Base-by-base conservation (phyloP, 2,113 vertebrate genomes). In the Microtus montanus region DNA sequence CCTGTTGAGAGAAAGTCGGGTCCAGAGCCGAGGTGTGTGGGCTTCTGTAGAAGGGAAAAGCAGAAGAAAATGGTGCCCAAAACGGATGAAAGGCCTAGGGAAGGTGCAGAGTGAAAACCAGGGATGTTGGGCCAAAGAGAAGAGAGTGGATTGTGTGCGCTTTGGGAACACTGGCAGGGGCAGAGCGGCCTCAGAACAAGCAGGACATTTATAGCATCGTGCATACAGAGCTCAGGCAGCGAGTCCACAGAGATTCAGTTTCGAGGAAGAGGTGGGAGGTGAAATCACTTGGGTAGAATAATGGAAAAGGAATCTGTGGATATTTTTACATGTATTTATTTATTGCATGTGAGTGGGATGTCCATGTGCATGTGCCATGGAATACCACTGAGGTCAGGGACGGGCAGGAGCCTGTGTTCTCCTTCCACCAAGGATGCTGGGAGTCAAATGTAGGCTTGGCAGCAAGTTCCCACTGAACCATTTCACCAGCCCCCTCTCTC, bases 21-120 rank as follows among this genome's bases (percentile, higher is more conserved):
- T 35, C 24, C 22, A 5, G 0, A 26, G 47, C 17, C 13, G 0
- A 63, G 7, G 63, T 1, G 5, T 22, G 63, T 19, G 61, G 7
- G 15, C 47, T 85, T 78, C 7, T 89, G 52, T 14, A 63, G 78
- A 33, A 85, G 11, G 41, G 24, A 11, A 24, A 74, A 68, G 47
- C 14, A 30, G 77, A 64, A 19, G 35, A 1, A 11, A 61, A 26
- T 15, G 4, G 70, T 83, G 15, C 35, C 58, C 41, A 14, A 35
- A 63, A 17, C 9, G 24, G 28, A 30, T 11, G 47, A 20, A 66
- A 28, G 58, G 14, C 47, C 13, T n/a, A 15, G 41, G 52, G 66
- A 44, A 14, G 83, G 54, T 26, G 13, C 33, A 35, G 47, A 82
- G 49, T 14, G 63, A 89, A 79, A 90, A 58, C 28, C 30, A 33